Base-by-base conservation (phyloP, 2,113 vertebrate genomes). In the Rattus rattus region DNA sequence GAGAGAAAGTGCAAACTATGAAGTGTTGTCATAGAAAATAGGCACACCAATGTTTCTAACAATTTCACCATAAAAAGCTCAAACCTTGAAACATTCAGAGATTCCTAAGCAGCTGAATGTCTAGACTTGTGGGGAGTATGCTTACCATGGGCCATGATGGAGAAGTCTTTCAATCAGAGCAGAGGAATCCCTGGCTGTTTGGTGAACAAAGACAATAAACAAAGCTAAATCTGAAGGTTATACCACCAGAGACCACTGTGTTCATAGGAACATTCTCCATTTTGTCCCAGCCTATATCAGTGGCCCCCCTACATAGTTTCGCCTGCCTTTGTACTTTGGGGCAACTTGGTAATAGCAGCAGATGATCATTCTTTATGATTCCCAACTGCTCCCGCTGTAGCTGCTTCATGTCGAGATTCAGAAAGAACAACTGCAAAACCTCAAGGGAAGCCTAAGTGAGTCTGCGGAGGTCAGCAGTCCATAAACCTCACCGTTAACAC, bases 171-270 rank as follows among this genome's bases (percentile, higher is more conserved):
- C 13, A 5, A 9, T 5, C 22, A 39, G n/a, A 2, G 2, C 30
- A 28, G 3, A 19, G 22, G 33, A 28, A 39, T n/a, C 28, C 26
- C 61, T 0, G 5, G 14, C 39, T 43, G 8, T 52, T 90, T 24
- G 30, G 30, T 59, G 10, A 49, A 26, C n/a, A 47, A 30, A 70
- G 67, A 70, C 8, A 59, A 4, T 36, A 13, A 65, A 65, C 11
- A 54, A 79, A 92, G 22, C 17, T 6, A 56, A 7, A 39, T 13
- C 9, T 5, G 7, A 61, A 26, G 7, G 0, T 43, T 28, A 24
- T 8, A 0, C 1, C 4, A 0, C 0, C 5, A 65, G 70, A 33
- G 7, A 2, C 3, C 6, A 14, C n/a, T 0, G 7, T 0, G 24
- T 7, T 0, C 0, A 13, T 0, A 67, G 30, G 22, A 22, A 5